A percentile compares a stretch with the other conserved stretches of the same genome.
phyloP scores from a whole-genome alignment of 2,113 vertebrate genomes.

The Odontesthes bonariensis region DNA sequence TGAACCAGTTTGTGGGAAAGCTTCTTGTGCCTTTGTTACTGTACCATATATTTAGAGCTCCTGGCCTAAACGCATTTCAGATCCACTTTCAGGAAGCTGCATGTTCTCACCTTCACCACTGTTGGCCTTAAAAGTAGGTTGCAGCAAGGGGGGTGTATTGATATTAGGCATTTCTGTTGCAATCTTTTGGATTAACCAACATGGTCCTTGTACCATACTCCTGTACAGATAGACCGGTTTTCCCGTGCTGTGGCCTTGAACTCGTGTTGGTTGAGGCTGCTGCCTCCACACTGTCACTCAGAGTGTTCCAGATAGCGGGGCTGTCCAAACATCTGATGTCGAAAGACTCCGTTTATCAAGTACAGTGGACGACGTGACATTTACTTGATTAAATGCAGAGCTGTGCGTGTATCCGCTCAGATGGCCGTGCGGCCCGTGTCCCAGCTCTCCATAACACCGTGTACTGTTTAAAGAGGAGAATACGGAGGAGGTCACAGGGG shows the following conservation, averaged over 20 bases:
- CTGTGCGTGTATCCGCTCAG: too few species aligned
- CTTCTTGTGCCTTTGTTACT: too few species aligned
- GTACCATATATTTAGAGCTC: not conserved
- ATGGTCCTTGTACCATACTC: not conserved
- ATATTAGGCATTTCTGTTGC: constrained; percentile 9
- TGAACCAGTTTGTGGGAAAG: not conserved
- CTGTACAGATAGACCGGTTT: not conserved
- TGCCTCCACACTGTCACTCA: constrained; percentile 14
- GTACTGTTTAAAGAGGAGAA: too few species aligned
- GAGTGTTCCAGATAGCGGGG: constrained; percentile 4
- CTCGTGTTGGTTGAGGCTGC: constrained; percentile 31
- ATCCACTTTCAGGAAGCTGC: constrained; percentile 10
- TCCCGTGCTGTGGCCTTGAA: constrained; percentile 46
- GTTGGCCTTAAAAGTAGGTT: constrained; percentile 20
- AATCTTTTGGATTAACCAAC: not conserved
- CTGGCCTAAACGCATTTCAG: not conserved
- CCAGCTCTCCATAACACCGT: too few species aligned
- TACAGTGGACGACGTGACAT: not conserved
- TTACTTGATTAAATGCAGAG: too few species aligned
- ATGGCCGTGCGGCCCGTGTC: too few species aligned
- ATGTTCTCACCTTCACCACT: constrained; percentile 20
- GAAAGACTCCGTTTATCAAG: constrained; percentile 9
- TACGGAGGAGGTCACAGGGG: too few species aligned
- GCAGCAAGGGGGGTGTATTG: not conserved
- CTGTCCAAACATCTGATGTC: constrained; percentile 27